Percentiles rank a stretch among this genome's conserved stretches.
Evolutionary conservation across 2,113 vertebrate genomes (phyloP).

Genomic region (Anarhynchus alexandrinus): DNA sequence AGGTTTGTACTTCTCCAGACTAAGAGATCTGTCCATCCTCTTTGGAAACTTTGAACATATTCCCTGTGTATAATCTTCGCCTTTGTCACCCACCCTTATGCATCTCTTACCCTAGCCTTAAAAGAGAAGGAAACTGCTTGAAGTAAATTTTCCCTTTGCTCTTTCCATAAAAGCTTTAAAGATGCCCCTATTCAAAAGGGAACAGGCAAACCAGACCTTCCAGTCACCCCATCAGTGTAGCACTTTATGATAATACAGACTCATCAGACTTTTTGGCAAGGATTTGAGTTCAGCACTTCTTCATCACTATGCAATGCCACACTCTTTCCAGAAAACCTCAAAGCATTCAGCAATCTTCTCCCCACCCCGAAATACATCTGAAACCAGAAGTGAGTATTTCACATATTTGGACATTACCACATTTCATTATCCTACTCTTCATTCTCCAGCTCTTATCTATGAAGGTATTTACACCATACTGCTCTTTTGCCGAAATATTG

Average conservation of each 20-base stretch:
- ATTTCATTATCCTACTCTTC: not conserved
- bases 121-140: not conserved
- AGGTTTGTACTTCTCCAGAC: not conserved
- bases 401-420: not conserved
- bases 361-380: not conserved
- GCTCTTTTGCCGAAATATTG: not conserved
- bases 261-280: not conserved
- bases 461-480: not conserved
- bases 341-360: not conserved
- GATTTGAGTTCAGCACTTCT: not conserved
- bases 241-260: not conserved
- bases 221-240: not conserved
- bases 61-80: not conserved
- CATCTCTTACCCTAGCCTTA: not conserved
- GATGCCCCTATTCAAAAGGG: not conserved
- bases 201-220: not conserved
- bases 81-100: not conserved
- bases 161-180: not conserved
- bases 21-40: not conserved
- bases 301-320: not conserved
- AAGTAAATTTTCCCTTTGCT: not conserved
- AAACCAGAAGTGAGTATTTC: not conserved
- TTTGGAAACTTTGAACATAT: not conserved
- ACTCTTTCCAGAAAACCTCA: not conserved
- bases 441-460: not conserved